These are phyloP conservation scores for Motacilla tschutschensis DNA, from an alignment of 2,113 vertebrate species.

Conservation along the genomic window DNA sequence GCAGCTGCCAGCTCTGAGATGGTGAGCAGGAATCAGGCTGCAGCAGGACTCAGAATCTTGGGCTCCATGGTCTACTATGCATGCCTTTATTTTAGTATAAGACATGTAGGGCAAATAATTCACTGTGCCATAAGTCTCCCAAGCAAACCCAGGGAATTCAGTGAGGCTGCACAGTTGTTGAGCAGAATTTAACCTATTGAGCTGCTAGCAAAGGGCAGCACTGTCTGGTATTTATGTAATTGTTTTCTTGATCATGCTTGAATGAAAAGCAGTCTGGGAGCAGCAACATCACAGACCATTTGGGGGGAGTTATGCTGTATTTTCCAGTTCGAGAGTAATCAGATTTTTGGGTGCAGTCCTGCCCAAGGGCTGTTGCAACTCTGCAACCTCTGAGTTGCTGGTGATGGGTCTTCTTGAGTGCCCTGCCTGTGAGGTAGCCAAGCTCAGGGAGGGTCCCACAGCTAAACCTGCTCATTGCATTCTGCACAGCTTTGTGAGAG, in stretches of 20 bases:
- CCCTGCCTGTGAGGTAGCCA: neutral
- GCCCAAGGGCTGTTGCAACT: neutral
- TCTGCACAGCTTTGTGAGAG: neutral
- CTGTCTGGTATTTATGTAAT: constrained; percentile 11
- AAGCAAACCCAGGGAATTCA: neutral
- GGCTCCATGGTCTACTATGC: neutral
- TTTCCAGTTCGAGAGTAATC: neutral
- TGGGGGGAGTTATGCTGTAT: neutral
- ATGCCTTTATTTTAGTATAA: neutral
- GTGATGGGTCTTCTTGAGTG: neutral
- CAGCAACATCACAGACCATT: neutral
- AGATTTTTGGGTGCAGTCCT: neutral
- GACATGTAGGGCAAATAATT: neutral
- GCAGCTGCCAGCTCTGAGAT: neutral
- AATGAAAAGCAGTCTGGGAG: constrained; percentile 1
- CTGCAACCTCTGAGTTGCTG: neutral
- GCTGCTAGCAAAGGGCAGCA: neutral
- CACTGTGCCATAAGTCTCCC: neutral
- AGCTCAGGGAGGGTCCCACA: neutral
- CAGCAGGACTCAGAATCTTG: neutral
- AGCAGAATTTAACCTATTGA: constrained; percentile 33
- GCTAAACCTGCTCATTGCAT: neutral
- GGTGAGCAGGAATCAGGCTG: neutral
- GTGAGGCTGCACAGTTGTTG: neutral
- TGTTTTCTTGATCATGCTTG: constrained; percentile 18